These are phyloP conservation scores for Olivierus martensii DNA, from an alignment of 1,140 invertebrate species.

Conservation along the genomic window DNA sequence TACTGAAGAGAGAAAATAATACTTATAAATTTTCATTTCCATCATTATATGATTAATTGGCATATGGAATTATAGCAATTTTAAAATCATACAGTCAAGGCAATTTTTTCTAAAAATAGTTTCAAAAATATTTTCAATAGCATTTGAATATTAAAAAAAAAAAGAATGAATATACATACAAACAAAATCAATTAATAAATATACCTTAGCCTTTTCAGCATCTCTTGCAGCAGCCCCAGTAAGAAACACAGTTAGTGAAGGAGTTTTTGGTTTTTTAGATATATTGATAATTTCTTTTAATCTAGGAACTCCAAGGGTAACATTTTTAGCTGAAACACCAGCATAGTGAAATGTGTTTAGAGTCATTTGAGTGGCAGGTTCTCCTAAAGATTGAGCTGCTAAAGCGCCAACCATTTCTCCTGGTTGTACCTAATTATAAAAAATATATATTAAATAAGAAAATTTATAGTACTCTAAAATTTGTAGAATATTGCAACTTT, in stretches of 20 bases:
- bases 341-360: conserved; percentile 99
- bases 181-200: no score
- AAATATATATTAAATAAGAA: conserved; percentile 7
- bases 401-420: conserved; percentile 99
- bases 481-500: not conserved
- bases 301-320: conserved; percentile 96
- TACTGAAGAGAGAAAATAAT: no score
- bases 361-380: conserved; percentile 99
- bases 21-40: no score
- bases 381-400: conserved; percentile 94
- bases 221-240: conserved; percentile 88
- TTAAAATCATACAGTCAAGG: no score
- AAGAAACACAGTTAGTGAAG: conserved; percentile 94
- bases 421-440: conserved; percentile 44
- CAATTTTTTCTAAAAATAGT: no score
- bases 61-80: no score
- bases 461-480: not conserved
- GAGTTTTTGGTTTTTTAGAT: conserved; percentile 96
- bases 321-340: conserved; percentile 99
- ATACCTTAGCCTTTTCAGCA: conserved; percentile 89
- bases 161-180: no score
- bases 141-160: no score
- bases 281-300: conserved; percentile 98
- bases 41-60: no score
- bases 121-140: no score